These are phyloP conservation scores for Catagonus wagneri DNA, from an alignment of 2,113 vertebrate species.

Conservation along the genomic window DNA sequence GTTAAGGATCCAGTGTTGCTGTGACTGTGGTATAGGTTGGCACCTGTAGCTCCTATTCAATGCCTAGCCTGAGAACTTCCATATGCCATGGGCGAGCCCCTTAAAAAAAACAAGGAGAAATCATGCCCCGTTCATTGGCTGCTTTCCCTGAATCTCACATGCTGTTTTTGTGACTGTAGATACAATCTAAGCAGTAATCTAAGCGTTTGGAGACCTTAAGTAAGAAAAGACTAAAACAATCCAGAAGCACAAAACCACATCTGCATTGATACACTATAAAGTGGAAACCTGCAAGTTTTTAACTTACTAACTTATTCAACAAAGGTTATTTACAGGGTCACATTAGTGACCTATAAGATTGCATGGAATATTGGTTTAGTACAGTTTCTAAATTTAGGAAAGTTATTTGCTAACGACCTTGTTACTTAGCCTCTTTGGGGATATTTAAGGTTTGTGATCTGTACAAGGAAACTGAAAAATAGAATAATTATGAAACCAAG, in stretches of 20 bases:
- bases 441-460: constrained; percentile 28
- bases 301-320: not conserved
- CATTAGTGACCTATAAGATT: not conserved
- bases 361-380: not conserved
- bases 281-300: not conserved
- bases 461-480: constrained; percentile 35
- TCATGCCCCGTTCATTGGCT: not conserved
- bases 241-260: not conserved
- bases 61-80: too few relatives aligned
- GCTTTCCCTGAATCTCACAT: not conserved
- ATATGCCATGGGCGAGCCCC: too few relatives aligned
- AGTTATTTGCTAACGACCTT: not conserved
- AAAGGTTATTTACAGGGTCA: not conserved
- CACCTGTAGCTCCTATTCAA: too few relatives aligned
- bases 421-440: constrained; percentile 9
- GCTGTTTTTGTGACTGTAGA: not conserved
- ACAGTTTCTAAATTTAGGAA: not conserved
- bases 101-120: not conserved
- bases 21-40: too few relatives aligned
- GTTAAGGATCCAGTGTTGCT: too few relatives aligned
- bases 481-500: not conserved
- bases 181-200: not conserved
- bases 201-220: not conserved
- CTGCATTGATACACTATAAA: not conserved
- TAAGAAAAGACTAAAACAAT: not conserved